Percentiles rank a stretch among this genome's conserved stretches.
phyloP scores from a whole-genome alignment of 2,113 vertebrate species.

The Acrocephalus kingi region DNA sequence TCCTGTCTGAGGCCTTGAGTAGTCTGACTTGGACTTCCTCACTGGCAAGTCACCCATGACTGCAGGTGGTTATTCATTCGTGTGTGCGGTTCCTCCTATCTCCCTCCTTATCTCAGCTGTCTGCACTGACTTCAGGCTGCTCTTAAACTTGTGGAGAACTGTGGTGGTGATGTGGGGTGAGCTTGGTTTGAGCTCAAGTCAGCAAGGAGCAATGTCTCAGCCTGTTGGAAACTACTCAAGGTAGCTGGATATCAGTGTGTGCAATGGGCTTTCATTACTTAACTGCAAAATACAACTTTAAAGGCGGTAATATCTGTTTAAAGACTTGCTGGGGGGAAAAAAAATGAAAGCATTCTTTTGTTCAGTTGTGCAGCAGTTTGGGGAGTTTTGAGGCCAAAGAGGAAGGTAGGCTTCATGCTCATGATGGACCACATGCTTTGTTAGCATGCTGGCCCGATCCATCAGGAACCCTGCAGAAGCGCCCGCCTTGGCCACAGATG shows the following conservation, averaged over 20 bases:
- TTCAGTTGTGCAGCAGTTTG: neutral
- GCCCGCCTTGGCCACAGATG: neutral
- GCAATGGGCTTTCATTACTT: neutral
- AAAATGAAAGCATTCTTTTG: neutral
- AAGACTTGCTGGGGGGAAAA: accelerated
- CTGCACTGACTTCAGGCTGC: neutral
- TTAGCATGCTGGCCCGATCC: neutral
- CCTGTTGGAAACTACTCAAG: accelerated
- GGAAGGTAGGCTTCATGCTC: neutral
- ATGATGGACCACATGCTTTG: neutral
- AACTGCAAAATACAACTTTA: neutral
- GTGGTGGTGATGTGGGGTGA: neutral
- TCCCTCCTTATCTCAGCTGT: conserved; percentile 5
- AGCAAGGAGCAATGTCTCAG: neutral
- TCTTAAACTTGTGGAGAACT: neutral
- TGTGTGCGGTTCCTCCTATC: neutral
- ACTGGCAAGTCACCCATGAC: neutral
- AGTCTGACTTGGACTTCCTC: neutral
- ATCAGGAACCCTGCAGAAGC: neutral
- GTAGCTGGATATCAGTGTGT: accelerated
- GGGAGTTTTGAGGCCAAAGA: neutral
- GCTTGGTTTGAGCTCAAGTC: neutral
- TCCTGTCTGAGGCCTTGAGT: neutral
- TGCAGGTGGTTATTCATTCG: conserved; percentile 7
- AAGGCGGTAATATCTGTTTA: neutral